Evolutionary conservation across 1,140 invertebrate genomes (phyloP).

Genomic region (Cherax destructor): DNA sequence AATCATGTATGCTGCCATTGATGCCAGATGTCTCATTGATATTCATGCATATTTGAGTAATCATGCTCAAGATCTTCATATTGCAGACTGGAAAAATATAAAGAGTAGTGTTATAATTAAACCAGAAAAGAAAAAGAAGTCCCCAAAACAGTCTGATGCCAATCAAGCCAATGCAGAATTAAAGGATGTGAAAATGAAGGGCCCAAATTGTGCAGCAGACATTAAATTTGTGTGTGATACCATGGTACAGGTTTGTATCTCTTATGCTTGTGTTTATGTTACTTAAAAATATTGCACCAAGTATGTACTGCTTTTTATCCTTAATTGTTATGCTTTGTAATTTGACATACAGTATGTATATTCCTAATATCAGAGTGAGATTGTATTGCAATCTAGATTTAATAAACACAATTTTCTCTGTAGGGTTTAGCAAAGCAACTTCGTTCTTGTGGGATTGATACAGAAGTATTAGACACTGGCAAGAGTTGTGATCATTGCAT

Average conservation of each 20-base stretch:
- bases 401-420: neutral
- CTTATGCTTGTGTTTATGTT: too few species aligned
- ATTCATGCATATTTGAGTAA: constrained; percentile 21
- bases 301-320: too few species aligned
- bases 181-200: neutral
- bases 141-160: neutral
- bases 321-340: too few species aligned
- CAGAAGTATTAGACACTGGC: constrained; percentile 37
- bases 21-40: constrained; percentile 45
- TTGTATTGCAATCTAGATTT: too few species aligned
- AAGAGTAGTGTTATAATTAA: neutral
- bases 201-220: constrained; percentile 33
- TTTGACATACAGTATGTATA: too few species aligned
- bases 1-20: constrained; percentile 35
- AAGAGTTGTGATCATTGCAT: constrained; percentile 43
- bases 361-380: too few species aligned
- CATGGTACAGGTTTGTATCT: constrained; percentile 49
- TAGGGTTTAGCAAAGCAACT: constrained; percentile 56
- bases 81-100: constrained; percentile 40
- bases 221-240: constrained; percentile 54
- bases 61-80: constrained; percentile 19
- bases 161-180: neutral
- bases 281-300: too few species aligned
- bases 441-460: constrained; percentile 48
- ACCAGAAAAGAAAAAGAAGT: constrained; percentile 26